These are phyloP conservation scores for Ophion costatus DNA, from an alignment of 2,888 invertebrate species.

Conservation along the genomic window DNA sequence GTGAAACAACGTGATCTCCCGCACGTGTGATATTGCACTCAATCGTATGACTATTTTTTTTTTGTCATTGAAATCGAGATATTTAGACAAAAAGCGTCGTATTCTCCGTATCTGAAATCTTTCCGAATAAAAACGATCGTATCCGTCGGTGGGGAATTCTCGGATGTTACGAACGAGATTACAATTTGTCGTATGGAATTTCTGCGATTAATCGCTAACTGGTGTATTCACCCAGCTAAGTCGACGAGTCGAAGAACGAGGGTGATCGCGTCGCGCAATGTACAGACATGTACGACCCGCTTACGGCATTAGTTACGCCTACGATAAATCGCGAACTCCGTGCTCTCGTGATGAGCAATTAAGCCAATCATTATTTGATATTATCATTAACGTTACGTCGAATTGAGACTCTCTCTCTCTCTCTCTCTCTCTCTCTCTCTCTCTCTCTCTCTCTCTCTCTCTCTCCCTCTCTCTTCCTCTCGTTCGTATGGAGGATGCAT, in stretches of 20 bases:
- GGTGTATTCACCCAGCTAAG: constrained; percentile 27
- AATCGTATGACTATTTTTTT: background rate
- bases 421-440: background rate
- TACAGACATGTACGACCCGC: background rate
- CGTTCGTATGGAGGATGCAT: background rate
- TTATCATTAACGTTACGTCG: constrained; percentile 42
- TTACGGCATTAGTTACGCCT: constrained; percentile 46
- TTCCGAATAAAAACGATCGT: background rate
- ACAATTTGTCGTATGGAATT: background rate
- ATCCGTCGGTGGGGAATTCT: background rate
- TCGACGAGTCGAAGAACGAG: constrained; percentile 23
- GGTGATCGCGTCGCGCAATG: background rate
- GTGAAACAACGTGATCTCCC: background rate
- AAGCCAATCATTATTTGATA: constrained; percentile 62
- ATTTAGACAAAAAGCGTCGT: background rate
- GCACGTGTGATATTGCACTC: background rate
- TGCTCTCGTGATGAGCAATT: constrained; percentile 49
- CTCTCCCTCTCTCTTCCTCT: background rate
- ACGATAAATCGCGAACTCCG: constrained; percentile 56
- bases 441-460: background rate
- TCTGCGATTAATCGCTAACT: constrained; percentile 19
- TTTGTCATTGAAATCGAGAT: background rate
- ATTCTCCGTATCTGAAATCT: background rate
- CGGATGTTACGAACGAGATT: background rate
- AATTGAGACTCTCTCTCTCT: constrained; percentile 17